These are phyloP conservation scores for Protophormia terraenovae DNA, from an alignment of 2,888 invertebrate genomes.

Conservation along the genomic window DNA sequence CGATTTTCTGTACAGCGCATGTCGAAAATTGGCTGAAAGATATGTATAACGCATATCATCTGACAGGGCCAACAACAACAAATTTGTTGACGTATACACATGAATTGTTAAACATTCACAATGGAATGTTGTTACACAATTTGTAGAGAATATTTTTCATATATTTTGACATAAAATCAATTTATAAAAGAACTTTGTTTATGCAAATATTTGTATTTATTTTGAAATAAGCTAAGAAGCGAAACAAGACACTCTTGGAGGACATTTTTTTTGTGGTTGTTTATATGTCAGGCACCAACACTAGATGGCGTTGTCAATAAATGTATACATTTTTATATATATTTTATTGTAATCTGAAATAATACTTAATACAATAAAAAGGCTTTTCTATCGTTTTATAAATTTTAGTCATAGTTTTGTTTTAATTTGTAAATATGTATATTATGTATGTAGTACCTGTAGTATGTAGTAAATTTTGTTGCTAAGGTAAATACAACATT, in stretches of 20 bases:
- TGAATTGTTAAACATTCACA: constrained; percentile 36
- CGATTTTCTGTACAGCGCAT: constrained; percentile 44
- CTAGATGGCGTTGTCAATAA: background rate
- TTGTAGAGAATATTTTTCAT: background rate
- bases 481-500: no score
- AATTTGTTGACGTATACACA: constrained; percentile 48
- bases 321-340: background rate
- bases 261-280: no score
- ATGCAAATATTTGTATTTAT: background rate
- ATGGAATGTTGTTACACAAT: constrained; percentile 31
- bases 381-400: no score
- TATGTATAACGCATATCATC: constrained; percentile 44
- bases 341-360: background rate
- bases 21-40: background rate
- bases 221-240: no score
- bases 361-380: no score
- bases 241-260: no score
- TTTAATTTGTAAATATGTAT: no score
- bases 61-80: constrained; percentile 24
- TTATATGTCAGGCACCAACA: background rate
- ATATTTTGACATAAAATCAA: background rate
- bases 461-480: no score
- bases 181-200: background rate
- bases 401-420: background rate
- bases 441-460: no score